Evolutionary conservation across 1,140 invertebrate genomes (phyloP).

Genomic region (Bombus soroeensis): DNA sequence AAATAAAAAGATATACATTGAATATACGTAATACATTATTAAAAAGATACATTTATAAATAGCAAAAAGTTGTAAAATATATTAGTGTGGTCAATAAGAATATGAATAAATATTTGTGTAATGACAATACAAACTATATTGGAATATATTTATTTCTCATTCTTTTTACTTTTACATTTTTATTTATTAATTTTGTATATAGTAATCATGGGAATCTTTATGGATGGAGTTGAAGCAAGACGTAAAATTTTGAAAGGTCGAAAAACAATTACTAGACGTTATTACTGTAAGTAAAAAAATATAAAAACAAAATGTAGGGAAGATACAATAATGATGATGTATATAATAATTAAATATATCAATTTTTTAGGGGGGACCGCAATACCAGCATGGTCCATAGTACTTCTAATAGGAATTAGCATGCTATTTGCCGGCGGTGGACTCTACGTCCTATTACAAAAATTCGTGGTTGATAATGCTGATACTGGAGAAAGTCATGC

Average conservation of each 20-base stretch:
- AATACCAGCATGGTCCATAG: constrained; percentile 89
- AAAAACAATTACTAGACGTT: constrained; percentile 88
- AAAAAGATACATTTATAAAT: not conserved
- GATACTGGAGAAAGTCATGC: constrained; percentile 64
- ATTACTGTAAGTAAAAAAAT: constrained; percentile 86
- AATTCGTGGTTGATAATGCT: constrained; percentile 83
- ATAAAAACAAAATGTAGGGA: not conserved
- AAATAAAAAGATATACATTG: not conserved
- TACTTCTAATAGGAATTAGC: constrained; percentile 86
- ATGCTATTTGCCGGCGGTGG: constrained; percentile 87
- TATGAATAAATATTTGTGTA: no score
- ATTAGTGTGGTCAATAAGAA: no score
- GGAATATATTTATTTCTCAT: no score
- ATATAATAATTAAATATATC: not conserved
- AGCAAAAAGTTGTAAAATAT: not conserved
- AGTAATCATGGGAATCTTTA: constrained; percentile 86
- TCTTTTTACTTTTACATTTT: not conserved
- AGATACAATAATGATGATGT: no score
- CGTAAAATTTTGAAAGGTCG: constrained; percentile 89
- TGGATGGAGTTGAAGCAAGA: constrained; percentile 87
- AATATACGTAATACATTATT: not conserved
- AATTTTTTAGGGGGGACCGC: constrained; percentile 85
- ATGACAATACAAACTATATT: no score
- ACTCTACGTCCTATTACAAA: constrained; percentile 87
- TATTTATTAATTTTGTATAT: constrained; percentile 68